Percentiles rank a stretch among this genome's conserved stretches.
phyloP scores from a whole-genome alignment of 1,140 invertebrate species.

The Laupala kohalensis region DNA sequence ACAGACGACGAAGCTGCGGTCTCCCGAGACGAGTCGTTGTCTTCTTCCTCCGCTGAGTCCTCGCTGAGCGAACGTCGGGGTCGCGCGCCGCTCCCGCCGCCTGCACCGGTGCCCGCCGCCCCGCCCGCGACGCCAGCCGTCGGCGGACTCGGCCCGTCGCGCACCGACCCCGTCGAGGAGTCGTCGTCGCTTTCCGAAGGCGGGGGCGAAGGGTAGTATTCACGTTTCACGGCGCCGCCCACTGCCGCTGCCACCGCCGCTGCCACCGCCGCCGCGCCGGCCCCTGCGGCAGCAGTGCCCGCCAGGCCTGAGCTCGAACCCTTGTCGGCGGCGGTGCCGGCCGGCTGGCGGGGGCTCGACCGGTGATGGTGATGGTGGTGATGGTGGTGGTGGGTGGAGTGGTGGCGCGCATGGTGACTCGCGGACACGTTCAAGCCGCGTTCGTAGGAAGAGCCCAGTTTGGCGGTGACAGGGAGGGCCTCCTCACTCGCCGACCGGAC shows the following conservation, averaged over 20 bases:
- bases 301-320: slow-evolving; percentile 21
- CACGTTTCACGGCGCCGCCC: slow-evolving; percentile 16
- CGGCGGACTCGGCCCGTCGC: not conserved
- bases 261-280: slow-evolving; percentile 20
- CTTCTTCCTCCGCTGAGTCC: slow-evolving; percentile 12
- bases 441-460: slow-evolving; percentile 1
- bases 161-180: not conserved
- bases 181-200: slow-evolving; percentile 7
- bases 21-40: slow-evolving; percentile 10
- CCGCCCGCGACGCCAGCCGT: not conserved
- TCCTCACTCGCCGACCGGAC: slow-evolving; percentile 83
- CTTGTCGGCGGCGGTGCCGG: slow-evolving; percentile 18
- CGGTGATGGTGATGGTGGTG: slow-evolving; percentile 22
- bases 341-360: slow-evolving; percentile 21
- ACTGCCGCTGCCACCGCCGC: slow-evolving; percentile 22
- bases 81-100: not conserved
- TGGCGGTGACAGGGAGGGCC: slow-evolving; percentile 46
- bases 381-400: slow-evolving; percentile 4
- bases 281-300: slow-evolving; percentile 15
- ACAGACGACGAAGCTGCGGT: slow-evolving; percentile 9
- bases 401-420: slow-evolving; percentile 13
- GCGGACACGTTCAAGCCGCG: slow-evolving; percentile 20
- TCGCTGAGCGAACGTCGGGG: slow-evolving; percentile 8
- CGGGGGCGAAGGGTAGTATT: slow-evolving; percentile 14
- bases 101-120: not conserved